A percentile compares a stretch with the other conserved stretches of the same genome.
These are phyloP conservation scores for Pterocles gutturalis DNA, from an alignment of 2,113 vertebrate species.

Conservation along the genomic window DNA sequence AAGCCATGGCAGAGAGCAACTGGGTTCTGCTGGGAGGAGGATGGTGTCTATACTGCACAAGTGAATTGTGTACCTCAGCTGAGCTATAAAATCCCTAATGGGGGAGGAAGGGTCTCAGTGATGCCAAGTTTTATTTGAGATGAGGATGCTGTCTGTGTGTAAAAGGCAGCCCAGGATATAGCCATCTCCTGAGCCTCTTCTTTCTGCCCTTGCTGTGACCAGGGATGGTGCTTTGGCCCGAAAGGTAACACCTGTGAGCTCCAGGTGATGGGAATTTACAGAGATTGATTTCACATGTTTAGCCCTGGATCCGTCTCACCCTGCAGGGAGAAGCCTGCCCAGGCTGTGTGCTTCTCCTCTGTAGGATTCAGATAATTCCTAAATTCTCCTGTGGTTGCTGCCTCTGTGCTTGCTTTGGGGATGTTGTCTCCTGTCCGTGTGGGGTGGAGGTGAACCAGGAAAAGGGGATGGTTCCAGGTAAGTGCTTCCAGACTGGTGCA, in stretches of 20 bases:
- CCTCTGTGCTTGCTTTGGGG: not conserved
- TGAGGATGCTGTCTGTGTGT: not conserved
- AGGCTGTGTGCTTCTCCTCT: not conserved
- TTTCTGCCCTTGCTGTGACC: not conserved
- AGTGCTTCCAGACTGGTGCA: rapidly evolving
- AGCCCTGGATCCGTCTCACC: not conserved
- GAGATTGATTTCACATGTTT: not conserved
- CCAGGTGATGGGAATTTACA: not conserved
- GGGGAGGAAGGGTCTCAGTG: not conserved
- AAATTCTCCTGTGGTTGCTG: not conserved
- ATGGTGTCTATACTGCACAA: rapidly evolving
- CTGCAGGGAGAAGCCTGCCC: not conserved
- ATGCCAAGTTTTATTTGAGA: not conserved
- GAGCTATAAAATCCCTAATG: not conserved
- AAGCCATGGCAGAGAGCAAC: not conserved
- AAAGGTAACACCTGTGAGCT: not conserved
- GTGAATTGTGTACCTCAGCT: not conserved
- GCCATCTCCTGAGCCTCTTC: not conserved
- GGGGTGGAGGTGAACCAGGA: not conserved
- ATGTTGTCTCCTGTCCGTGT: not conserved
- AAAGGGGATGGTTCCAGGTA: not conserved
- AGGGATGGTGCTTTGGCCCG: not conserved
- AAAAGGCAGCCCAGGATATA: not conserved
- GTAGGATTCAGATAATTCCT: not conserved
- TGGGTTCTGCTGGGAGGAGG: not conserved